Evolutionary conservation across 1,140 invertebrate genomes (phyloP).

Genomic region (Diachasmimorpha longicaudata): DNA sequence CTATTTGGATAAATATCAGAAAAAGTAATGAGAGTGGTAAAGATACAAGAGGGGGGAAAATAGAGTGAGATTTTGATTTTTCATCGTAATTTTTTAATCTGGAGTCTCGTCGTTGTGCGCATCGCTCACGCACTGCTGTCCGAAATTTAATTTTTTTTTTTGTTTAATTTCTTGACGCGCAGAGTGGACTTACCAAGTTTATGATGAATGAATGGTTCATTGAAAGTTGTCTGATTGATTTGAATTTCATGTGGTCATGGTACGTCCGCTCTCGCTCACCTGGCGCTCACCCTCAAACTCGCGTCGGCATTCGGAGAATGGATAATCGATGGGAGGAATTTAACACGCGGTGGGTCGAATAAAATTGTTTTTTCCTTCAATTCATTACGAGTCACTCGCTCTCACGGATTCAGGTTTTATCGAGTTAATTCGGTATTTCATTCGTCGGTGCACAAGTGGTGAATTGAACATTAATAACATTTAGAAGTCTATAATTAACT

Average conservation of each 20-base stretch:
- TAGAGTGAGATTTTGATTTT: not conserved
- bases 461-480: not conserved
- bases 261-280: constrained; percentile 15
- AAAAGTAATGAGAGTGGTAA: not conserved
- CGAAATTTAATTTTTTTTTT: not conserved
- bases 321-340: not conserved
- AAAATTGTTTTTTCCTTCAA: not conserved
- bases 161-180: not conserved
- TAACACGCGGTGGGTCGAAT: constrained; percentile 3
- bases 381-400: constrained; percentile 14
- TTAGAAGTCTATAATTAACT: not conserved
- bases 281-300: constrained; percentile 14
- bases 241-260: not conserved
- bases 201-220: not conserved
- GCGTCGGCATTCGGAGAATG: constrained; percentile 21
- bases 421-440: not conserved
- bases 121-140: constrained; percentile 26
- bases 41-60: not conserved
- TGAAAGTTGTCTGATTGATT: not conserved
- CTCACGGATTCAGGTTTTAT: not conserved
- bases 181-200: not conserved
- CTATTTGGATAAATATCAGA: not conserved
- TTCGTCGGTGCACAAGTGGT: not conserved
- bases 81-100: constrained; percentile 3
- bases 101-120: constrained; percentile 15